Percentiles rank a stretch among this genome's conserved stretches.
Conservation (phyloP, 2,113 vertebrate species). For the Regulus satrapa region DNA sequence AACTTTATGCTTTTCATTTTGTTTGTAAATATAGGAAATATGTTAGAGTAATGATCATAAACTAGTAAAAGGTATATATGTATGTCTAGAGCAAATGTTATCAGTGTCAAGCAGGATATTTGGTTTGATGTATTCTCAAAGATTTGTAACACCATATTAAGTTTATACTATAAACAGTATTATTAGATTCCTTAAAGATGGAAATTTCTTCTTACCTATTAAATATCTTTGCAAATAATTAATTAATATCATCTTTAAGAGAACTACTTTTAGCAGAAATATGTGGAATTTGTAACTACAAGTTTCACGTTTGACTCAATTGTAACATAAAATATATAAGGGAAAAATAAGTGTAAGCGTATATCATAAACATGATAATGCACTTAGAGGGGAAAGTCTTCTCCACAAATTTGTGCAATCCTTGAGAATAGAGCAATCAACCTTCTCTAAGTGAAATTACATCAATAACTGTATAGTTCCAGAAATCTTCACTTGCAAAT, state of each 20-base stretch:
- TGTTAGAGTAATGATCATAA: not conserved
- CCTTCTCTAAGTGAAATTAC: not conserved
- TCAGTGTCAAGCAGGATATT: not conserved
- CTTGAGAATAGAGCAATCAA: not conserved
- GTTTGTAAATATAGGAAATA: not conserved
- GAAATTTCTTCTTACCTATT: not conserved
- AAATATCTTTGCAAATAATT: not conserved
- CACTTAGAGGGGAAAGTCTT: not conserved
- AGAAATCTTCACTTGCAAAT: not conserved
- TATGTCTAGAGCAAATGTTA: not conserved
- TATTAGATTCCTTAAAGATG: not conserved
- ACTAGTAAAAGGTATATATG: not conserved
- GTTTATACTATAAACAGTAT: not conserved
- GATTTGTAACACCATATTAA: not conserved
- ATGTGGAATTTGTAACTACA: not conserved
- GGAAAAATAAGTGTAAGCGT: not conserved
- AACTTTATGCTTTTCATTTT: not conserved
- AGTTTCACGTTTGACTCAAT: not conserved
- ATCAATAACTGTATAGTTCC: not conserved
- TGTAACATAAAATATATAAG: not conserved
- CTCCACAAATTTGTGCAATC: not conserved
- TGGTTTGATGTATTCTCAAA: not conserved
- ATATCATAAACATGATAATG: not conserved
- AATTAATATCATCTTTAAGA: not conserved
- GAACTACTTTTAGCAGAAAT: not conserved